phyloP scores from a whole-genome alignment of 2,797 vertebrate species.

The Loriculus beryllinus region DNA sequence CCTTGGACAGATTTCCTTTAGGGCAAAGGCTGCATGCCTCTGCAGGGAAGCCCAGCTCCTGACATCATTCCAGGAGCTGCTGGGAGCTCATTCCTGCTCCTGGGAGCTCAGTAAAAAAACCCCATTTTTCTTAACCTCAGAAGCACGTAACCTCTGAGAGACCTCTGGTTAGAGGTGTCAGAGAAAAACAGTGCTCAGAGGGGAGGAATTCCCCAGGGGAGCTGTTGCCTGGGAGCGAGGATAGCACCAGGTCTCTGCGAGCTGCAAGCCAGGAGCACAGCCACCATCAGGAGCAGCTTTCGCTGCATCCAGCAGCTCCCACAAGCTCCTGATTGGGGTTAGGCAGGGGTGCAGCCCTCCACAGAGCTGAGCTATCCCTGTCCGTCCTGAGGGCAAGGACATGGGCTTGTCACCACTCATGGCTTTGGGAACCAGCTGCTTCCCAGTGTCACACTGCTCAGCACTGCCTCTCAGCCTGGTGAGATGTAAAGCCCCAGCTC shows the following conservation, averaged over 20 bases:
- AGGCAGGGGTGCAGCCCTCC: not conserved
- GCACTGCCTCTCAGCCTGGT: not conserved
- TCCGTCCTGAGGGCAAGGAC: not conserved
- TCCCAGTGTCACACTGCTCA: not conserved
- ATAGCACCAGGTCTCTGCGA: rapidly evolving
- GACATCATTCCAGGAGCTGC: rapidly evolving
- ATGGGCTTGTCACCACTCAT: rapidly evolving
- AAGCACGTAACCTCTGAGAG: rapidly evolving
- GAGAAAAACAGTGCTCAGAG: not conserved
- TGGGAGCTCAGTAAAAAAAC: not conserved
- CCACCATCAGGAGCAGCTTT: not conserved
- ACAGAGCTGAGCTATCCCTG: not conserved
- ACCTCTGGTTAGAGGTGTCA: not conserved
- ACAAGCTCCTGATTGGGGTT: not conserved
- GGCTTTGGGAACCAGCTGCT: not conserved
- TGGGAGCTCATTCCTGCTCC: too few species aligned
- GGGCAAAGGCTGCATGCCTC: not conserved
- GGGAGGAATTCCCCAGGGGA: rapidly evolving
- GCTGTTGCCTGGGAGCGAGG: not conserved
- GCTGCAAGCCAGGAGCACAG: not conserved
- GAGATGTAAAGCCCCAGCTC: not conserved
- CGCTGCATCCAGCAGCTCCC: not conserved
- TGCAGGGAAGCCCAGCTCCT: not conserved
- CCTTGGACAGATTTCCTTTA: not conserved
- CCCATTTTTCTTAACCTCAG: not conserved